Base-by-base conservation (phyloP, 1,140 invertebrate genomes). In the Teleopsis dalmanni region DNA sequence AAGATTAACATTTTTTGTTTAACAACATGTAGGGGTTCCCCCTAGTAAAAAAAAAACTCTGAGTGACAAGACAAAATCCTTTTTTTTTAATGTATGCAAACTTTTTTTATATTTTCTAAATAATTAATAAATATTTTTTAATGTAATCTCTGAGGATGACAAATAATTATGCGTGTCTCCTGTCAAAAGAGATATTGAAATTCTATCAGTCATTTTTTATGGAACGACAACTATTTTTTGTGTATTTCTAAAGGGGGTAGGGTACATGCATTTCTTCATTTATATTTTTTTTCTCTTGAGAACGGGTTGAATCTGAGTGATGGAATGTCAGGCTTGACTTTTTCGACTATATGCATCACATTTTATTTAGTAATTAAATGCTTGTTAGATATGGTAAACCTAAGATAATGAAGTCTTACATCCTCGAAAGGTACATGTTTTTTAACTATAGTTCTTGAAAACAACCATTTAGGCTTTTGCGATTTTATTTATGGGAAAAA, bases 331-430 rank as follows among this genome's bases (percentile, higher is more conserved):
- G 26, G 27, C 41, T 29, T 16, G 5, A 43, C 29, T 31, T n/a
- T n/a, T 31, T 31, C 29, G 9, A 9, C 29, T n/a, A 9, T 31
- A 9, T n/a, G 29, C 9, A 9, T n/a, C 29, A 9, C 29, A 9
- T n/a, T 31, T 31, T n/a, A 9, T 31, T n/a, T n/a, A 23, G 44
- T 46, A 46, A 46, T 46, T 46, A 46, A 35, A 46, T 46, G 33
- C 44, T 46, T 46, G 44, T 46, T 46, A 46, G 44, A 27, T 46
- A 46, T 46, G 44, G 44, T 26, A 31, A 43, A 29, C 41, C 16
- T 13, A 11, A 31, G n/a, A n/a, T n/a, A n/a, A n/a, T n/a, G n/a
- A n/a, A n/a, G n/a, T n/a, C n/a, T n/a, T n/a, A n/a, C n/a, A n/a
- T n/a, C n/a, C n/a, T n/a, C n/a, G n/a, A n/a, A n/a, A n/a, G n/a